A percentile compares a stretch with the other conserved stretches of the same genome.
Conservation (phyloP, 2,797 vertebrate species). For the Enteromius fasciolatus region DNA sequence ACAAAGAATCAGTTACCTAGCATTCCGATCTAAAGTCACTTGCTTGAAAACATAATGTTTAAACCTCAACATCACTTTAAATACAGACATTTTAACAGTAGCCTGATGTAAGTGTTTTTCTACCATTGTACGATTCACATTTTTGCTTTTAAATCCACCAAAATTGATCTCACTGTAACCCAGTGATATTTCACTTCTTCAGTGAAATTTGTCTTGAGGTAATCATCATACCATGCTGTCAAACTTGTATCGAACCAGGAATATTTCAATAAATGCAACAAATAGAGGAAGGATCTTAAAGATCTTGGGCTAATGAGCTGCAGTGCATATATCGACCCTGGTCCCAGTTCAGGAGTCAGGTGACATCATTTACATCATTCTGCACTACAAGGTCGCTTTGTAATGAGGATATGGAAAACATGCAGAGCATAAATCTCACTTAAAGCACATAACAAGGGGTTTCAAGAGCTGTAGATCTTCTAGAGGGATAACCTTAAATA, state of each 20-base stretch:
- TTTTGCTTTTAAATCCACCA: background rate
- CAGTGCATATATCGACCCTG: background rate
- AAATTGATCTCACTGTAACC: background rate
- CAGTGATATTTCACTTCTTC: background rate
- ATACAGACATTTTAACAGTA: background rate
- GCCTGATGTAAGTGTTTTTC: background rate
- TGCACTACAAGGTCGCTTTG: background rate
- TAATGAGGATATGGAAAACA: background rate
- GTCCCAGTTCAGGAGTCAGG: constrained; percentile 8
- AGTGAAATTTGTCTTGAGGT: background rate
- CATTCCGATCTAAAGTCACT: no score
- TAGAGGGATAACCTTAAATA: background rate
- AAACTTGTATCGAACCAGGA: background rate
- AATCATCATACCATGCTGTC: background rate
- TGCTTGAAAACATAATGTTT: no score
- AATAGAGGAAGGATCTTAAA: background rate
- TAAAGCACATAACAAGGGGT: background rate
- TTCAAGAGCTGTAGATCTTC: background rate
- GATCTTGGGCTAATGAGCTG: background rate
- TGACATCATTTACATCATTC: background rate
- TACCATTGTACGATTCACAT: background rate
- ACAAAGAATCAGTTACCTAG: no score
- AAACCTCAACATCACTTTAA: background rate
- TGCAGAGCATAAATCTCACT: background rate
- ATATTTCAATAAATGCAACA: background rate